Percentiles rank a stretch among this genome's conserved stretches.
Conservation (phyloP, 2,113 vertebrate genomes). For the Hemibagrus wyckioides region DNA sequence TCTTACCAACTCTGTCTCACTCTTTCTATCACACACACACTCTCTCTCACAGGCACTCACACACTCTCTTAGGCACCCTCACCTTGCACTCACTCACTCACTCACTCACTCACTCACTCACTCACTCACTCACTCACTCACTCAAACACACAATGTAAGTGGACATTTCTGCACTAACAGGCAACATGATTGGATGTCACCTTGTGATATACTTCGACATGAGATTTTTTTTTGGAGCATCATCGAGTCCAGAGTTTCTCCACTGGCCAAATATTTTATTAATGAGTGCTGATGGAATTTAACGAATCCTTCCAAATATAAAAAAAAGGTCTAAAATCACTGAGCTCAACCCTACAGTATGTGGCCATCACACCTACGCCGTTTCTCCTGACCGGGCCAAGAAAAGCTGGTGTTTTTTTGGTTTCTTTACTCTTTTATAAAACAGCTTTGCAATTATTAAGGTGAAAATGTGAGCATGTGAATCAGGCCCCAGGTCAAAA, state of each 20-base stretch:
- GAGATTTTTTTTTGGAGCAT: too few relatives aligned
- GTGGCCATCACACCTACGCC: not conserved
- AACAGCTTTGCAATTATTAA: not conserved
- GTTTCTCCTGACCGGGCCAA: not conserved
- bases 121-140: too few relatives aligned
- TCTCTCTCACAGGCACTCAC: too few relatives aligned
- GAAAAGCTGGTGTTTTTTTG: not conserved
- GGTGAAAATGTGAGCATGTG: not conserved
- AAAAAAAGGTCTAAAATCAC: not conserved
- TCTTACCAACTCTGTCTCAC: too few relatives aligned
- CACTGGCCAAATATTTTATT: not conserved
- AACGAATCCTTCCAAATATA: not conserved
- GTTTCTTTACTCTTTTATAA: not conserved
- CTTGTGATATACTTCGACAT: not conserved
- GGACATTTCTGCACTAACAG: not conserved
- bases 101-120: too few relatives aligned
- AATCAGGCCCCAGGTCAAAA: not conserved
- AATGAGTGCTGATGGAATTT: not conserved
- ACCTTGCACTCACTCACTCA: too few relatives aligned
- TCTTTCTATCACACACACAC: not conserved
- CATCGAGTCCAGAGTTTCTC: not conserved
- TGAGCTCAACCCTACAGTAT: not conserved
- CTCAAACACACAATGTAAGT: not conserved
- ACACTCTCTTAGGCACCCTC: too few relatives aligned
- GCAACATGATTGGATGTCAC: not conserved